Conservation (phyloP, 2,113 vertebrate species). For the Acrocephalus kingi region DNA sequence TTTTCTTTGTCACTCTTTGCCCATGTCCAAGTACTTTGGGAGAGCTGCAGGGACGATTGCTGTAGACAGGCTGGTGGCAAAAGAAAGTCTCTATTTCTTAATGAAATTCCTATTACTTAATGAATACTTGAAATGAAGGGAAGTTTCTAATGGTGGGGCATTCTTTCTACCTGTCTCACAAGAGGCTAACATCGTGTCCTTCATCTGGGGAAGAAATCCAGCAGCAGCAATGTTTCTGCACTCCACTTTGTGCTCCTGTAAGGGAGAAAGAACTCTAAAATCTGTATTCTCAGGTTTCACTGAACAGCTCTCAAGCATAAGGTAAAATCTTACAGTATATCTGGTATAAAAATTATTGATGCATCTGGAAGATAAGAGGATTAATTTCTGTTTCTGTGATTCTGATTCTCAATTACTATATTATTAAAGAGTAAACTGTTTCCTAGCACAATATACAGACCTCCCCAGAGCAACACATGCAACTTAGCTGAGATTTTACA, state of each 20-base stretch:
- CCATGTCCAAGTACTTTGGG: background rate
- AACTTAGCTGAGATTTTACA: background rate
- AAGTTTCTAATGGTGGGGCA: background rate
- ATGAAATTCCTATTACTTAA: background rate
- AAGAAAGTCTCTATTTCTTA: background rate
- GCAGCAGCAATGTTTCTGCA: background rate
- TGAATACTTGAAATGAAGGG: background rate
- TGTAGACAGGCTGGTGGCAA: background rate
- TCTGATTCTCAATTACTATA: background rate
- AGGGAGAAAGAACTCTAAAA: background rate
- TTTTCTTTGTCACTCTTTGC: background rate
- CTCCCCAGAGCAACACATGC: background rate
- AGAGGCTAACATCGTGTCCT: background rate
- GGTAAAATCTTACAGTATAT: background rate
- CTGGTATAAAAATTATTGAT: background rate
- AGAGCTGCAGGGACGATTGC: accelerated
- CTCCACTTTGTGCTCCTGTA: background rate
- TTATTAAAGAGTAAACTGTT: background rate
- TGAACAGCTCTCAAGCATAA: background rate
- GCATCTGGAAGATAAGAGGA: background rate
- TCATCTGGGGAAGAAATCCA: background rate
- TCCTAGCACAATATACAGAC: background rate
- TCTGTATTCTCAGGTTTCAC: background rate
- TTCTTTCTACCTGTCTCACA: background rate
- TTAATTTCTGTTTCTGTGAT: background rate